Percentiles rank a stretch among this genome's conserved stretches.
Evolutionary conservation across 2,888 invertebrate species (phyloP).

Genomic region (Bombylius discolor): DNA sequence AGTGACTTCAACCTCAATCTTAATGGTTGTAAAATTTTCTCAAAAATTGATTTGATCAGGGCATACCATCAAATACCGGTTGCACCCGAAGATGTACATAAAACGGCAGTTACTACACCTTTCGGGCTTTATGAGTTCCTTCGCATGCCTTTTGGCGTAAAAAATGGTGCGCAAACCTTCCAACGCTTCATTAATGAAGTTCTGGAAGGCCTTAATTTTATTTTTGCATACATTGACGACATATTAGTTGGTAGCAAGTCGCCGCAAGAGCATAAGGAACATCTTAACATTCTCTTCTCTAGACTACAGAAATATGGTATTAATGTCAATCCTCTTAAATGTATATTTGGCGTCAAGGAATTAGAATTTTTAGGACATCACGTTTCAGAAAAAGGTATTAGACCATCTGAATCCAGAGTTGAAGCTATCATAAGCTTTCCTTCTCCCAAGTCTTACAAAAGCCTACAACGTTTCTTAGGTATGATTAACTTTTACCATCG

Average conservation of each 20-base stretch:
- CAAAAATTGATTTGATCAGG: slow-evolving; percentile 16
- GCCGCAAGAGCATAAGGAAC: slow-evolving; percentile 11
- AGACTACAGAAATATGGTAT: slow-evolving; percentile 14
- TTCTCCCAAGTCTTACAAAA: background rate
- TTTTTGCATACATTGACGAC: too few species aligned
- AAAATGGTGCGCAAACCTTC: too few species aligned
- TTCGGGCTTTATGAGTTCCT: slow-evolving; percentile 25
- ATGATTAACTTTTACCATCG: background rate
- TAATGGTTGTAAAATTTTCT: too few species aligned
- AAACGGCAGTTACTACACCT: slow-evolving; percentile 26
- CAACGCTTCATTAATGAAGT: too few species aligned
- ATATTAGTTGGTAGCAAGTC: slow-evolving; percentile 15
- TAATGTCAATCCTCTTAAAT: slow-evolving; percentile 13
- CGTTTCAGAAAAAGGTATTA: background rate
- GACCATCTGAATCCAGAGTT: background rate
- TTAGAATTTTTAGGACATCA: background rate
- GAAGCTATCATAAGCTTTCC: background rate
- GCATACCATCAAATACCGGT: slow-evolving; percentile 29
- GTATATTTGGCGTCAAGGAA: slow-evolving; percentile 1
- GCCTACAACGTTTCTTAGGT: background rate
- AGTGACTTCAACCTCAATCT: too few species aligned
- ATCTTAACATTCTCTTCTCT: slow-evolving; percentile 12
- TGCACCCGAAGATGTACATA: slow-evolving; percentile 19
- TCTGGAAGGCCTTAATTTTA: too few species aligned
- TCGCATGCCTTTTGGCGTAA: slow-evolving; percentile 23